Base-by-base conservation (phyloP, 2,113 vertebrate genomes). In the human (Homo sapiens) region DNA sequence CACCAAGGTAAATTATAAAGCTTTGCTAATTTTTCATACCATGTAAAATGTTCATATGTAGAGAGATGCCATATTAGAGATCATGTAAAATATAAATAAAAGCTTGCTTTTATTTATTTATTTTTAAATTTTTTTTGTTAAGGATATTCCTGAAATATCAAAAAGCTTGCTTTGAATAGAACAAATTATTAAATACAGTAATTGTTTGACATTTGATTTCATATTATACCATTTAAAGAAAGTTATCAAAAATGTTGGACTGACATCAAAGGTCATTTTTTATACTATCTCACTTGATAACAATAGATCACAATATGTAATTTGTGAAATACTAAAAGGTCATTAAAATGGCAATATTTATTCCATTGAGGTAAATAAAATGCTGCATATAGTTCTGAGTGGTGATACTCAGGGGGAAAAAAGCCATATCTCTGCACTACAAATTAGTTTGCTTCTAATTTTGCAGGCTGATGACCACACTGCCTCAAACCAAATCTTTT, bases 401-500 rank as follows among this genome's bases (percentile, higher is more conserved):
- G 98, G 98, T 98, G 97, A 96, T 93, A 96, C 97, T 93, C 2
- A 25, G 94, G 98, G 97, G 97, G 95, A 94, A 92, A 80, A 97
- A 94, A 98, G 97, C 98, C 94, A 48, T 98, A 98, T 98, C 96
- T 90, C 98, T 98, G 95, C 95, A 95, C 98, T 98, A 98, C 98
- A 98, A 98, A 98, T 98, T 98, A 98, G 98, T 99, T 99, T 98
- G 98, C 98, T 98, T 98, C 98, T 99, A 98, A 98, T 99, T 98
- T 98, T 98, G 92, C 98, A 98, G 98, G 98, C 98, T 25, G 97
- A 98, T 98, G 98, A 98, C 98, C 98, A 38, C 0, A 23, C 95
- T 97, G 98, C 98, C 98, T 98, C 98, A 96, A 98, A 99, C 97
- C 97, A 98, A 98, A 98, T 98, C 98, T 98, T 98, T 98, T 97